Evolutionary conservation across 2,797 vertebrate species (phyloP), one percentile per base, ranked within the genome.

Genomic region (Halcyon leucocephala): DNA sequence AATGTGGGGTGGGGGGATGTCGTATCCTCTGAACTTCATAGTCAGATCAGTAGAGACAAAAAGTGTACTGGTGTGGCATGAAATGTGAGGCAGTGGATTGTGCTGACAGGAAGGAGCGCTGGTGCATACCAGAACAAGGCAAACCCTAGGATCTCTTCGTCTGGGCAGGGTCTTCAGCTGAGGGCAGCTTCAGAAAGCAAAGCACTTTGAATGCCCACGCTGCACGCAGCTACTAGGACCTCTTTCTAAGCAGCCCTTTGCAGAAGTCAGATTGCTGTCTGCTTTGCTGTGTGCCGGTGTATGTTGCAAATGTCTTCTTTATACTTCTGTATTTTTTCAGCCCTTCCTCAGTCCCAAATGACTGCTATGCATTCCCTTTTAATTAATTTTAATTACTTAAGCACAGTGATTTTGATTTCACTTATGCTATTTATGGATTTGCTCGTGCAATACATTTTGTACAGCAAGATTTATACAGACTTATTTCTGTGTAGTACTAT

Each of bases 1-100:
- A 41, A 15, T 14, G 52, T 28, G 31, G 61, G 7, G 12, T 6
- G 18, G 46, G 37, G 37, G 37, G 37, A 10, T 37, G 37, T 6
- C 17, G 13, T 18, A 9, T 14, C 28, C 46, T 10, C 18, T 86
- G 60, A 24, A 18, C 29, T 6, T 55, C 28, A 85, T 18, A 52
- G 46, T 12, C 13, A 24, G 12, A 65, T 33, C 10, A 58, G 13
- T 1, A 16, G 20, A 71, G 37, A n/a, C 7, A 35, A 64, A 48
- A 48, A 39, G 3, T 8, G 3, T 16, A 33, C 35, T 12, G 12
- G 11, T 12, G 17, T 39, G n/a, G 10, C 1, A 0, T 71, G 66
- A 86, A 77, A 46, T 42, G 22, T 0, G 0, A 39, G 6, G 20
- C 20, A 41, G 7, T 52, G 37, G 26, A 12, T 2, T 17, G 41